These are phyloP conservation scores for Oostethus manadensis DNA, from an alignment of 2,113 vertebrate species.

Conservation along the genomic window DNA sequence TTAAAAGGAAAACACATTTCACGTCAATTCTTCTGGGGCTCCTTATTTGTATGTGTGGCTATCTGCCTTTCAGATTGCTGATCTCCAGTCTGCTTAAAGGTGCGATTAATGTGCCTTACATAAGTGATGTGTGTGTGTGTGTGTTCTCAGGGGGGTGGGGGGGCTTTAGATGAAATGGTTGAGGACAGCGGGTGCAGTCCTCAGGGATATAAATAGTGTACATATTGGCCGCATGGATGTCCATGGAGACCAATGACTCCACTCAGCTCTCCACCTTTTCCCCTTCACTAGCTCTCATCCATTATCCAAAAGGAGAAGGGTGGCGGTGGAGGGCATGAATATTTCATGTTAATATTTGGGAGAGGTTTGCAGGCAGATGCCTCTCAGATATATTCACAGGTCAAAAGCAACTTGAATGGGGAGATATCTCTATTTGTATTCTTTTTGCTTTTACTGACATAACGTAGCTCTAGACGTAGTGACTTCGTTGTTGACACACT, in stretches of 20 bases:
- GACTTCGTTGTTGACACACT: conserved; percentile 54
- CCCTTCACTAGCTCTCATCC: conserved; percentile 15
- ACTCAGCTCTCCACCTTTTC: conserved; percentile 16
- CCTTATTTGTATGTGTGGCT: conserved; percentile 2
- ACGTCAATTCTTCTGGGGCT: conserved; percentile 21
- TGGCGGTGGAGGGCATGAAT: conserved; percentile 37
- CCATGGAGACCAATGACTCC: conserved; percentile 30
- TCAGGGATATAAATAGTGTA: conserved; percentile 60
- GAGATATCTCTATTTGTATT: not conserved
- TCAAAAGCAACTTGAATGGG: conserved; percentile 43
- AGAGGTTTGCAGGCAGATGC: conserved; percentile 33
- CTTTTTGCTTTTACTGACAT: conserved; percentile 37
- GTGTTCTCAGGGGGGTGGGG: conserved; percentile 18
- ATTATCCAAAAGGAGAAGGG: conserved; percentile 28
- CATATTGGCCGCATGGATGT: conserved; percentile 30
- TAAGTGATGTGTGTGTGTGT: conserved; percentile 37
- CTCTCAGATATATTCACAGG: conserved; percentile 45
- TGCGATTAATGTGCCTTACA: conserved; percentile 45
- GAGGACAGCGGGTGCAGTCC: conserved; percentile 36
- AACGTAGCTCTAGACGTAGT: conserved; percentile 40
- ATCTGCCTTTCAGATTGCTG: conserved; percentile 61
- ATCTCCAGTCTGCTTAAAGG: conserved; percentile 14
- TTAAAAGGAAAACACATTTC: conserved; percentile 26
- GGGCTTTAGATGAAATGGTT: conserved; percentile 32
- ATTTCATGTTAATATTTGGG: conserved; percentile 51